Evolutionary conservation across 2,888 invertebrate genomes (phyloP).

Genomic region (Schizaphis graminum): DNA sequence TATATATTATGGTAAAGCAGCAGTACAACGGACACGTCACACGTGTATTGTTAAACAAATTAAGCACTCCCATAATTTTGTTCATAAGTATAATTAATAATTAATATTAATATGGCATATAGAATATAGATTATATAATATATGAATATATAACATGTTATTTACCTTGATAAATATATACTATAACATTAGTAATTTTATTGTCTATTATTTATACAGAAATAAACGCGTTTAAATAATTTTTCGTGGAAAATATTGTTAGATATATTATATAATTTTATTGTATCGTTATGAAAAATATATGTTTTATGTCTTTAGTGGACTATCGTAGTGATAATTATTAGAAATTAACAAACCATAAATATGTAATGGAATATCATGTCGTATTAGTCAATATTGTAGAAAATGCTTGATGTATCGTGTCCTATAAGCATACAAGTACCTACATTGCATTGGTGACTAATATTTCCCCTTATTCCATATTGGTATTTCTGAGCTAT

Average conservation of each 20-base stretch:
- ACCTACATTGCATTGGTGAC: neutral
- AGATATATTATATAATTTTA: neutral
- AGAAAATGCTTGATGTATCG: neutral
- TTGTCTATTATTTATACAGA: neutral
- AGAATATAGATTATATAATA: neutral
- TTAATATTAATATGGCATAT: neutral
- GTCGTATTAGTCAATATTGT: neutral
- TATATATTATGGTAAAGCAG: neutral
- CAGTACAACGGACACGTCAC: neutral
- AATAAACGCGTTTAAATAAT: neutral
- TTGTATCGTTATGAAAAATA: neutral
- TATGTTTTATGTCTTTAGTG: neutral
- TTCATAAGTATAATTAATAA: neutral
- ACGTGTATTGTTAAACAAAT: neutral
- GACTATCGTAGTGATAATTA: neutral
- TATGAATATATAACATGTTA: neutral
- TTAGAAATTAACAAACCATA: neutral
- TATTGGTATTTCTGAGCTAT: neutral
- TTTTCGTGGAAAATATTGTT: neutral
- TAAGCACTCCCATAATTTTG: neutral
- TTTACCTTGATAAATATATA: neutral
- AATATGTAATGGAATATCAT: neutral
- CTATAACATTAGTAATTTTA: neutral
- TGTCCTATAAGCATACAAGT: neutral
- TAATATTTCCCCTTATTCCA: neutral